Base-by-base conservation (phyloP, 64 coral and sea anemone genomes). In the Stylophora pistillata region DNA sequence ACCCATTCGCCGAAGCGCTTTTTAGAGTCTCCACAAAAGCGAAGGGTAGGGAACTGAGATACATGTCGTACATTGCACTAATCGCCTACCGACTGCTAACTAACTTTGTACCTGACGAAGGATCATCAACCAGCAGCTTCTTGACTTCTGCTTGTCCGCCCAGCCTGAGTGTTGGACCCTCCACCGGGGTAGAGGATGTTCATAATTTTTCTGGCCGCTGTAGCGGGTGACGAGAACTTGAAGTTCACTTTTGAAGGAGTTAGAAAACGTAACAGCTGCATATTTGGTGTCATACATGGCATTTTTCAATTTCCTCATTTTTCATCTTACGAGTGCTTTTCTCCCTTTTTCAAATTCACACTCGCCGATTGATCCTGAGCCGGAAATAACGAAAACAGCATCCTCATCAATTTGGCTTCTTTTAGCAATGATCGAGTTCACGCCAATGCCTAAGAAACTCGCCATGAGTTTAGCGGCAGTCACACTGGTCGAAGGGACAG, bases 61-160 rank as follows among this genome's bases (percentile, higher is more conserved):
- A n/a, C n/a, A n/a, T n/a, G n/a, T n/a, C n/a, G n/a, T 41, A 41
- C 37, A 41, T 41, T 41, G 37, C 6, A 41, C 6, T 41, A 6
- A 2, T 3, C 37, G 2, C n/a, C 6, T 41, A 41, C 6, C 37
- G 37, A 41, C 6, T 41, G 37, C 6, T 41, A 41, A 41, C 2
- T 41, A 3, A 41, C 6, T 3, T 41, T 41, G 10, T 41, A 81
- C 78, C 78, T 58, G 85, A 58, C 20, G 53, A 41, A 21, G 52
- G 29, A 70, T 32, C 33, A 14, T 74, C 85, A 72, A 87, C 74
- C 71, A 87, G 55, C 71, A 87, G 55, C 74, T 74, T 60, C 31
- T 75, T 87, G 10, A 70, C 85, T 71, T 87, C 53, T 57, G 53
- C n/a, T n/a, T n/a, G n/a, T 53, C 53, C 74, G 71, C 20, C 85